Conservation (phyloP, 2,888 invertebrate genomes). For the Drosophila anomalata region DNA sequence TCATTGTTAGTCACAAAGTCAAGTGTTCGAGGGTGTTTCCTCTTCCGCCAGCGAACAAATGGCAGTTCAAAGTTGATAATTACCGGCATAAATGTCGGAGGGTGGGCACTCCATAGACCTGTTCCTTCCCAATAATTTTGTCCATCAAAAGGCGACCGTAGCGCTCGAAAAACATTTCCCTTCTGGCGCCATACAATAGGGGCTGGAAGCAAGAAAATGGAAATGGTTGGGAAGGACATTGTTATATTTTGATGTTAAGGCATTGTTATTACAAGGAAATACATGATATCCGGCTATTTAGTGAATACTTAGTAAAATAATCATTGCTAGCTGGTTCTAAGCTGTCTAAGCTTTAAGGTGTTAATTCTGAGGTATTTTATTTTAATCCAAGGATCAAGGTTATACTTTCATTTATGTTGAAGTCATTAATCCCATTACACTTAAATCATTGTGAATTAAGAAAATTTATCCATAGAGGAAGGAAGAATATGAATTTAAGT, state of each 20-base stretch:
- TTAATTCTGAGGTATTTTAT: not conserved
- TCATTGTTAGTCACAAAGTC: constrained; percentile 28
- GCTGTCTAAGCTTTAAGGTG: not conserved
- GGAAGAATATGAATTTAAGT: no score
- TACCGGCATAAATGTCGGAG: constrained; percentile 89
- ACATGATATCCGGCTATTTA: not conserved
- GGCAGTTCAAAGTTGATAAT: constrained; percentile 59
- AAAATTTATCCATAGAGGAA: no score
- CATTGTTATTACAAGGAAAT: not conserved
- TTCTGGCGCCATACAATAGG: constrained; percentile 70
- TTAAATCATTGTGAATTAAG: no score
- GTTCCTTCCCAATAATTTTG: constrained; percentile 81
- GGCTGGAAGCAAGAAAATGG: constrained; percentile 69
- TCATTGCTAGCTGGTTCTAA: not conserved
- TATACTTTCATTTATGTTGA: no score
- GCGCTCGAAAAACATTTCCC: constrained; percentile 81
- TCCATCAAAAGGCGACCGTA: constrained; percentile 82
- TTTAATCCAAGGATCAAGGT: no score
- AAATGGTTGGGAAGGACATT: not conserved
- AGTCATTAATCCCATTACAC: no score
- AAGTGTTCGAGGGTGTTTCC: constrained; percentile 34
- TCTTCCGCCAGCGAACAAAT: constrained; percentile 4
- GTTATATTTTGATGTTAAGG: not conserved
- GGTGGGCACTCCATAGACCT: constrained; percentile 85
- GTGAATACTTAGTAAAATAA: not conserved